These are phyloP conservation scores for Chitala chitala DNA, from an alignment of 2,113 vertebrate genomes.

Conservation along the genomic window DNA sequence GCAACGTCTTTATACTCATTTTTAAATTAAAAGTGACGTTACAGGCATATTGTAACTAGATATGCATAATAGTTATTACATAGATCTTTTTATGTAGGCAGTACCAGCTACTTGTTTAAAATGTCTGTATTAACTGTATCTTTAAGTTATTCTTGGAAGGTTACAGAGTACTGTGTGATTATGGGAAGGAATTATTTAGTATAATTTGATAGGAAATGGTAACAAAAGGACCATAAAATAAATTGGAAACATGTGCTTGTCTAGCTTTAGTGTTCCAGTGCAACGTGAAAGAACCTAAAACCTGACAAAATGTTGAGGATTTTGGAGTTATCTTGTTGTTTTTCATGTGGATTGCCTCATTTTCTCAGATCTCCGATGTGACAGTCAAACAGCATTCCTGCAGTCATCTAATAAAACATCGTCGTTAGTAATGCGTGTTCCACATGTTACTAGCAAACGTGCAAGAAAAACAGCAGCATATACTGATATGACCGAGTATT, in stretches of 20 bases:
- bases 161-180: not conserved
- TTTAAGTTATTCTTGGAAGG: not conserved
- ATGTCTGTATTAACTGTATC: not conserved
- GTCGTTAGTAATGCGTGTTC: too few relatives aligned
- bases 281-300: not conserved
- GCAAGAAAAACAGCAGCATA: not conserved
- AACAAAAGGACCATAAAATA: constrained; percentile 9
- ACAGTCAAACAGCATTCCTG: too few relatives aligned
- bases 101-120: not conserved
- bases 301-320: not conserved
- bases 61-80: too few relatives aligned
- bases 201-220: constrained; percentile 8
- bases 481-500: too few relatives aligned
- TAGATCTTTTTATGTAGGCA: not conserved
- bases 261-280: not conserved
- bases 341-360: not conserved
- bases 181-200: constrained; percentile 6
- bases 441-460: not conserved
- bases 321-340: not conserved
- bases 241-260: not conserved
- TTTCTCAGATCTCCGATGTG: not conserved
- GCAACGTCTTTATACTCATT: too few relatives aligned
- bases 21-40: not conserved
- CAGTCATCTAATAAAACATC: too few relatives aligned
- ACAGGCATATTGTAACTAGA: not conserved